Evolutionary conservation across 2,113 vertebrate genomes (phyloP).

Genomic region (Megaceryle maxima): DNA sequence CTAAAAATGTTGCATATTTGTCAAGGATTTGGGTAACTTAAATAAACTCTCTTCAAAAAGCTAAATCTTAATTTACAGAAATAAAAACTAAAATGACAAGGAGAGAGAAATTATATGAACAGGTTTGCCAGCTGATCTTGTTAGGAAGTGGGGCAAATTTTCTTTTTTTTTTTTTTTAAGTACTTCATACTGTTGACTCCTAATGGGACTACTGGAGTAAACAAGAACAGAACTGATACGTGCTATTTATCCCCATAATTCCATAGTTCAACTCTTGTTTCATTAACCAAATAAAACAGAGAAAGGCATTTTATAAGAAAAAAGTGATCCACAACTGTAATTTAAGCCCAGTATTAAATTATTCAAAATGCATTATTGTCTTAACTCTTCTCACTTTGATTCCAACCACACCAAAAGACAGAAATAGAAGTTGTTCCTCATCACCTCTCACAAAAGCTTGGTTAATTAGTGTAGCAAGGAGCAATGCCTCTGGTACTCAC

Average conservation of each 20-base stretch:
- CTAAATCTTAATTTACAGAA: neutral
- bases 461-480: constrained; percentile 43
- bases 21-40: neutral
- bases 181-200: neutral
- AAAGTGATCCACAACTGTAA: neutral
- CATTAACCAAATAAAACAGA: neutral
- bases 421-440: constrained; percentile 25
- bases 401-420: neutral
- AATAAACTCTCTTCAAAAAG: neutral
- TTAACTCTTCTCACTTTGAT: constrained; percentile 11
- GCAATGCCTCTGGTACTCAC: constrained; percentile 13
- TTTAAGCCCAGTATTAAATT: neutral
- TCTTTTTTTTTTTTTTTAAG: neutral
- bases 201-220: neutral
- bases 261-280: neutral
- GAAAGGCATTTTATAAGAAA: neutral
- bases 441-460: constrained; percentile 52
- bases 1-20: neutral
- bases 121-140: neutral
- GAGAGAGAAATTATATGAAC: neutral
- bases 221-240: neutral
- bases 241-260: neutral
- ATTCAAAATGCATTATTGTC: neutral
- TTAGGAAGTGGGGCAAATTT: neutral
- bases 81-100: neutral